phyloP scores from a whole-genome alignment of 2,888 invertebrate species.

The Tachina lurida region DNA sequence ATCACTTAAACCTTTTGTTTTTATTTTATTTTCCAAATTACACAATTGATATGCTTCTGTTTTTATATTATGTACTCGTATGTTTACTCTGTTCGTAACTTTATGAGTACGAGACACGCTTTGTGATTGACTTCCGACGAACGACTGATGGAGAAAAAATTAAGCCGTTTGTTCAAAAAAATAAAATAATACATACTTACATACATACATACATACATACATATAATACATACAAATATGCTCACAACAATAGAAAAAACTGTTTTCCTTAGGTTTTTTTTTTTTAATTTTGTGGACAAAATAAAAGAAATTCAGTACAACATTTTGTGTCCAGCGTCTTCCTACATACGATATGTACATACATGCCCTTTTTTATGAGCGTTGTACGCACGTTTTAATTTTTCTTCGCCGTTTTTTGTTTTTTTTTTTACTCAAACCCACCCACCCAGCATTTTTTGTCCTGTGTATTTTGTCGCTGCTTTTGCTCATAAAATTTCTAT shows the following conservation, averaged over 20 bases:
- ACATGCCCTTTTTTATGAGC: slow-evolving; percentile 38
- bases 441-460: slow-evolving; percentile 45
- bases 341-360: not conserved
- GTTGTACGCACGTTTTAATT: slow-evolving; percentile 67
- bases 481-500: slow-evolving; percentile 60
- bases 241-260: slow-evolving; percentile 61
- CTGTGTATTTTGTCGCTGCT: slow-evolving; percentile 30
- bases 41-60: slow-evolving; percentile 1
- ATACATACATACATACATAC: too few relatives aligned
- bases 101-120: slow-evolving; percentile 78
- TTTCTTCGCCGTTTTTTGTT: slow-evolving; percentile 28
- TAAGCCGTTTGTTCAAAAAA: slow-evolving; percentile 21
- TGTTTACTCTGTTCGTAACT: slow-evolving; percentile 27
- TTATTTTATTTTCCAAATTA: slow-evolving; percentile 14
- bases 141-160: slow-evolving; percentile 77
- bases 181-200: not conserved
- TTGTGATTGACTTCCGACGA: slow-evolving; percentile 83
- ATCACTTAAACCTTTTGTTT: slow-evolving; percentile 8
- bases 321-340: slow-evolving; percentile 13
- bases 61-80: not conserved
- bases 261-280: not conserved
- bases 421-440: slow-evolving; percentile 25
- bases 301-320: slow-evolving; percentile 9
- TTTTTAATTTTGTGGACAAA: slow-evolving; percentile 42
- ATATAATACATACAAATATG: slow-evolving; percentile 1